Evolutionary conservation across 2,797 vertebrate species (phyloP).

Genomic region (Paedocypris micromegethes): DNA sequence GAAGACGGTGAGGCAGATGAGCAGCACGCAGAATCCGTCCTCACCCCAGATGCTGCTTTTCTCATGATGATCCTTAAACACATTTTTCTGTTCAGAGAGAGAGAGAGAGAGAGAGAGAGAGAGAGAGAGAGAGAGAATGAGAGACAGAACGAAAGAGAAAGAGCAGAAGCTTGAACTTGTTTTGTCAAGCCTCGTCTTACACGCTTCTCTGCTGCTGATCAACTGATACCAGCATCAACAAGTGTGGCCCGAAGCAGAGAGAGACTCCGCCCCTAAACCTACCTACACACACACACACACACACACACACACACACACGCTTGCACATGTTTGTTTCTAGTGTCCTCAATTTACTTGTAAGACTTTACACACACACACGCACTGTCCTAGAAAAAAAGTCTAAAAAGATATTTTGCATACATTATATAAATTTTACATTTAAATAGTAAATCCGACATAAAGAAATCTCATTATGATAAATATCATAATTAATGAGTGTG

Average conservation of each 20-base stretch:
- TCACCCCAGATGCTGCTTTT: slow-evolving; percentile 81
- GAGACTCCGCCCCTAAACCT: slow-evolving; percentile 35
- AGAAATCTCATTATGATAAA: too few relatives aligned
- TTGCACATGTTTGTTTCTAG: background rate
- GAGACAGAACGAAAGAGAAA: too few relatives aligned
- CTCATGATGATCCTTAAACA: slow-evolving; percentile 78
- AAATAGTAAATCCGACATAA: too few relatives aligned
- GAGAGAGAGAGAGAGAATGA: background rate
- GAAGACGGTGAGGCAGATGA: slow-evolving; percentile 86
- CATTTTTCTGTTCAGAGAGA: slow-evolving; percentile 71
- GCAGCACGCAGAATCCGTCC: slow-evolving; percentile 81
- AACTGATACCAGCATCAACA: slow-evolving; percentile 40
- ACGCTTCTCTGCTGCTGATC: background rate
- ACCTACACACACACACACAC: slow-evolving; percentile 17
- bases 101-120: background rate
- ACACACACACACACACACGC: slow-evolving; percentile 12
- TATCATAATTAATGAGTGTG: too few relatives aligned
- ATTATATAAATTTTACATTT: too few relatives aligned
- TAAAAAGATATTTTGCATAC: too few relatives aligned
- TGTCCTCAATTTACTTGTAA: background rate
- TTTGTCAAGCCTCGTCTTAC: too few relatives aligned
- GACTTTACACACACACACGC: too few relatives aligned
- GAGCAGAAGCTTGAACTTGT: too few relatives aligned
- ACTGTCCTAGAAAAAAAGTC: too few relatives aligned
- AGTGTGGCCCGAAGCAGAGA: slow-evolving; percentile 24